A percentile compares a stretch with the other conserved stretches of the same genome.
phyloP scores from a whole-genome alignment of 2,113 vertebrate genomes.

The Passerina amoena region DNA sequence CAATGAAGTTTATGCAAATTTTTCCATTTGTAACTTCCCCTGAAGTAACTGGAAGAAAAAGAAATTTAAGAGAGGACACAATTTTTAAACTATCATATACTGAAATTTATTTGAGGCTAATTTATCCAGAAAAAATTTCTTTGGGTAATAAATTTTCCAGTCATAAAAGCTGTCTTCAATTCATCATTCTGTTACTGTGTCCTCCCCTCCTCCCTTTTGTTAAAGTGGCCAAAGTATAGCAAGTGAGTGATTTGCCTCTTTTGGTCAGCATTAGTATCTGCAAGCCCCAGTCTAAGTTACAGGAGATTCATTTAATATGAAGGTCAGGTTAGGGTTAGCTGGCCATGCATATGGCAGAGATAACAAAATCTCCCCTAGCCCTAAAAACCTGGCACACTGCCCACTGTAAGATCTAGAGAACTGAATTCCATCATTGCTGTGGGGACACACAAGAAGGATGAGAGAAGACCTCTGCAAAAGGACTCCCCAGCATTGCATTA shows the following conservation, averaged over 20 bases:
- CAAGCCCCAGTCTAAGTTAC: background rate
- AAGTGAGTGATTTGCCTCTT: background rate
- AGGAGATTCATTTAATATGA: background rate
- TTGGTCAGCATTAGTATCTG: background rate
- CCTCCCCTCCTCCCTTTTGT: accelerated
- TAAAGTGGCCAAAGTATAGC: background rate
- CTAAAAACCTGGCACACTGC: background rate
- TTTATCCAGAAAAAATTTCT: background rate
- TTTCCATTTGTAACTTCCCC: background rate
- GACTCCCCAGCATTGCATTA: background rate
- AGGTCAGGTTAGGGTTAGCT: background rate
- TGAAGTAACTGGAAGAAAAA: background rate
- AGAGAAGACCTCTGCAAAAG: background rate
- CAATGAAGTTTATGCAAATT: background rate
- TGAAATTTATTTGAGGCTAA: background rate
- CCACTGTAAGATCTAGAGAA: background rate
- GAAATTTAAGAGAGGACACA: background rate
- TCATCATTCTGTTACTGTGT: background rate
- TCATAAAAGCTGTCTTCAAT: background rate
- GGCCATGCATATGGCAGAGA: background rate
- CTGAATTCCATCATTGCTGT: background rate
- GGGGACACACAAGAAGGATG: background rate
- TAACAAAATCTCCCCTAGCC: background rate
- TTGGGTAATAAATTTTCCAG: background rate
- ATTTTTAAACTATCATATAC: background rate